Evolutionary conservation across 2,797 vertebrate species (phyloP), one percentile per base, ranked within the genome.

Genomic region (Erethizon dorsatum): DNA sequence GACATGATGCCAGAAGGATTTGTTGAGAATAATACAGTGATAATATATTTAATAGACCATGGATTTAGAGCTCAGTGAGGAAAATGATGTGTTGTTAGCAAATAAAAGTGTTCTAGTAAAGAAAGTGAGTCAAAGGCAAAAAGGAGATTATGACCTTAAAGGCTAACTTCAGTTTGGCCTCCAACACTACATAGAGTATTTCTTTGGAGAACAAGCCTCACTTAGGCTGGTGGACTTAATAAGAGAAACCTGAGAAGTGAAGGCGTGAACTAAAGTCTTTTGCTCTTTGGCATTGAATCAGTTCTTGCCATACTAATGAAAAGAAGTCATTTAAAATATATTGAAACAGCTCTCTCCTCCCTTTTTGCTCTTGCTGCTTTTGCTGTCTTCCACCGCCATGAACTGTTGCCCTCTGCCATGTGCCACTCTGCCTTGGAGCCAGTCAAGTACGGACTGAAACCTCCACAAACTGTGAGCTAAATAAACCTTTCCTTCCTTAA

Each of bases 111-210:
- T 87, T 56, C 15, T 71, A 82, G 22, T 82, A 83, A 71, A 59
- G 73, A 88, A 92, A 96, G 88, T 47, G 65, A 52, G 41, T 94
- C 77, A 95, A 77, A 97, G 59, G 52, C 22, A 95, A 97, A 94
- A 88, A 20, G 56, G 3, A 69, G 10, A 75, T 75, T 75, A 63
- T 52, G 22, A 50, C 20, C 65, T 79, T 87, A 52, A 90, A 9
- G 26, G 6, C 37, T 75, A 88, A 86, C 18, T 65, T 91, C 80
- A 52, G 13, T 37, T 57, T 37, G 56, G 67, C 31, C 57, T 92
- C 22, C 31, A 15, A 93, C 54, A 83, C 52, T 63, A 63, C 18
- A 33, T 20, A 47, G 52, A 18, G 4, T 45, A 83, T 95, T 87
- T 94, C 37, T 79, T 91, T 65, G 26, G 14, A 54, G 33, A 94